phyloP scores from a whole-genome alignment of 2,113 vertebrate species.

The Haplochromis burtoni region DNA sequence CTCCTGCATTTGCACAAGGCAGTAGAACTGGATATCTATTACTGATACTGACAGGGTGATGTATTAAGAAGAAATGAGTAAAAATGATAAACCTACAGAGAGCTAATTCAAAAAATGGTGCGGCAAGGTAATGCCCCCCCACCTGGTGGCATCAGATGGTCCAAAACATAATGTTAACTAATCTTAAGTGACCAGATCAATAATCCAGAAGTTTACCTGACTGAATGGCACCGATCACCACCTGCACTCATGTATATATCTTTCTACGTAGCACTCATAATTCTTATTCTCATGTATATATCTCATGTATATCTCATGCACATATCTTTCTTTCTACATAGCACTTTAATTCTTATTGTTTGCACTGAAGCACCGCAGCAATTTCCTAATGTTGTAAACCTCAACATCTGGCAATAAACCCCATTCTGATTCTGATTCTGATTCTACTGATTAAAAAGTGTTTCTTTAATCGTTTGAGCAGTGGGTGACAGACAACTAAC shows the following conservation, averaged over 20 bases:
- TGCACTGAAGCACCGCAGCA: no score
- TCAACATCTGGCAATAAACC: no score
- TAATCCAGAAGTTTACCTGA: background rate
- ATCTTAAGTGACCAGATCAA: background rate
- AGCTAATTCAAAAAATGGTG: background rate
- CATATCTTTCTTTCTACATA: no score
- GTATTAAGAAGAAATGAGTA: background rate
- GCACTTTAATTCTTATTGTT: no score
- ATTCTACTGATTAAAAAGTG: background rate
- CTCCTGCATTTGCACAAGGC: background rate
- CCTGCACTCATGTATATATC: no score
- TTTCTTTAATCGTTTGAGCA: background rate
- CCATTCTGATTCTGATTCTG: no score
- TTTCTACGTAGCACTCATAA: no score
- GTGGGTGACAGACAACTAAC: background rate
- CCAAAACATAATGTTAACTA: background rate
- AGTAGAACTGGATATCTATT: background rate
- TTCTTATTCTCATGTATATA: no score
- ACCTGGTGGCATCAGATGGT: background rate
- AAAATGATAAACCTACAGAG: background rate
- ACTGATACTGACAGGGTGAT: background rate
- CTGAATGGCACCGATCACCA: background rate
- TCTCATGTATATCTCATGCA: no score
- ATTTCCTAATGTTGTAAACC: no score
- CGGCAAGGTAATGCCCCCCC: fast-evolving